phyloP scores from a whole-genome alignment of 1,140 invertebrate species.

The Cydia fagiglandana region DNA sequence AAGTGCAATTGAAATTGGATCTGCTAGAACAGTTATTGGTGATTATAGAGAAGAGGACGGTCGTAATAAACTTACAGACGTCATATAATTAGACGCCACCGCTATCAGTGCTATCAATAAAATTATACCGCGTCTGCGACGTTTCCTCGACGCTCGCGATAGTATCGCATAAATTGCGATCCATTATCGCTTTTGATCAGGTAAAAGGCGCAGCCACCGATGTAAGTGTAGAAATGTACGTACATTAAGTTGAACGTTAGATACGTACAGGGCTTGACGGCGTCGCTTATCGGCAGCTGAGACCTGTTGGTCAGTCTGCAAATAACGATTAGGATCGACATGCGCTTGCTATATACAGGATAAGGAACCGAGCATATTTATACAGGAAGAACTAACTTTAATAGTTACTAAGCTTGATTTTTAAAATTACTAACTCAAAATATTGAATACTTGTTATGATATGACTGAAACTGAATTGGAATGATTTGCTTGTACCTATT shows the following conservation, averaged over 20 bases:
- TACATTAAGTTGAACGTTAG: conserved; percentile 39
- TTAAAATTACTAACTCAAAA: neutral
- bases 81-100: conserved; percentile 33
- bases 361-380: conserved; percentile 4
- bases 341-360: conserved; percentile 25
- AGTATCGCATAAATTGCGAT: conserved; percentile 44
- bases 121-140: conserved; percentile 39
- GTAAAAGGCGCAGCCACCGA: conserved; percentile 41
- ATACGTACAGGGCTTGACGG: conserved; percentile 41
- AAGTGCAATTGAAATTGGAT: conserved; percentile 29
- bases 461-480: neutral
- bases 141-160: conserved; percentile 37
- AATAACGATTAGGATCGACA: conserved; percentile 29
- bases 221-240: conserved; percentile 45
- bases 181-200: conserved; percentile 48
- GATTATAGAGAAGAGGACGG: conserved; percentile 16
- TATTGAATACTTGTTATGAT: neutral
- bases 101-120: conserved; percentile 40
- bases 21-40: conserved; percentile 23
- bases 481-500: neutral
- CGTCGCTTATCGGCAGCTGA: conserved; percentile 37
- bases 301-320: conserved; percentile 35
- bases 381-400: neutral
- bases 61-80: conserved; percentile 27
- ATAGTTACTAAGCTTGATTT: neutral